Percentiles rank a stretch among this genome's conserved stretches.
Conservation (phyloP, 2,113 vertebrate genomes). For the Vidua macroura region DNA sequence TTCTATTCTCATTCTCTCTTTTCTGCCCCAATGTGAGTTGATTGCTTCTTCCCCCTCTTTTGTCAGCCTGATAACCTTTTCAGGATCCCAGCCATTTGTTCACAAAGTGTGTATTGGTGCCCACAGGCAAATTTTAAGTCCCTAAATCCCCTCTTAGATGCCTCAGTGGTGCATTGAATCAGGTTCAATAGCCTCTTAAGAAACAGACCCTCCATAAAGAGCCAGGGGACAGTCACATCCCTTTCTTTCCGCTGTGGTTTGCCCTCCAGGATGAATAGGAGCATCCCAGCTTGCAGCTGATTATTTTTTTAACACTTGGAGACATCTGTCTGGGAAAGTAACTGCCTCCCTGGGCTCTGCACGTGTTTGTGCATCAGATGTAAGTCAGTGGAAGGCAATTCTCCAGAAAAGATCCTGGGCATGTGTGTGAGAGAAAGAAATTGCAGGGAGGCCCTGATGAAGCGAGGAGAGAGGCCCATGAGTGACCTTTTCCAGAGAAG, state of each 20-base stretch:
- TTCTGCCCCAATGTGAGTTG: background rate
- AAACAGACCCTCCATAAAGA: background rate
- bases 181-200: background rate
- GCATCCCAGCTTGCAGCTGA: background rate
- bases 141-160: constrained; percentile 22
- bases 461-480: background rate
- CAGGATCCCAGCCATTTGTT: background rate
- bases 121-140: background rate
- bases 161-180: background rate
- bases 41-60: background rate
- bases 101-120: background rate
- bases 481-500: background rate
- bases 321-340: background rate
- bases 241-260: background rate
- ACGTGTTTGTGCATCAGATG: accelerated
- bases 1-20: background rate
- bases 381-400: background rate
- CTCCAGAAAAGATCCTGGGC: background rate
- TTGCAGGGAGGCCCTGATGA: background rate
- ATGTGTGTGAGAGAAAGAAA: background rate
- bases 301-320: constrained; percentile 8
- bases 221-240: background rate
- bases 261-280: background rate
- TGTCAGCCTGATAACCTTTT: background rate
- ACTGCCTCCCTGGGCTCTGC: background rate